These are phyloP conservation scores for Anas acuta DNA, from an alignment of 2,797 vertebrate species.

Conservation along the genomic window DNA sequence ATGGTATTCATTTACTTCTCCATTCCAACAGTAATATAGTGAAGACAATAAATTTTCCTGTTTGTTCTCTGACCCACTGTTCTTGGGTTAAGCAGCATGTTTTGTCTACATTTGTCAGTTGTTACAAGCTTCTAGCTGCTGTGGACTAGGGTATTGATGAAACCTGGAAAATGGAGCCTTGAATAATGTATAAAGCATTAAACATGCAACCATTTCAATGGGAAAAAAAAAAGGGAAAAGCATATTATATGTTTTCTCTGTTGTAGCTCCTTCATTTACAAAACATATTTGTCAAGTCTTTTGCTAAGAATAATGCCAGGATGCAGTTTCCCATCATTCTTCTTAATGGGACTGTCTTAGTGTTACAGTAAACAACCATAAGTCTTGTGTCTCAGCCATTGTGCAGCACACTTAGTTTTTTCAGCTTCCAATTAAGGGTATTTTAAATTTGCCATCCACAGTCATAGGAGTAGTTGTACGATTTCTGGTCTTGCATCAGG, in stretches of 20 bases:
- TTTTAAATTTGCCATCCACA: constrained; percentile 77
- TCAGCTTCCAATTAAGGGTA: constrained; percentile 79
- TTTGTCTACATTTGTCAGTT: constrained; percentile 81
- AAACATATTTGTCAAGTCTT: constrained; percentile 86
- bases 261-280: constrained; percentile 83
- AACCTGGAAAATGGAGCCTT: constrained; percentile 76
- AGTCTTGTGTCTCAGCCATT: constrained; percentile 79
- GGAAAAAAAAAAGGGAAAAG: constrained; percentile 43
- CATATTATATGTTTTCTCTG: constrained; percentile 81
- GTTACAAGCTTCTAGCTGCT: constrained; percentile 80
- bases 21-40: constrained; percentile 75
- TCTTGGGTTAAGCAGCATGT: constrained; percentile 81
- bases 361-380: constrained; percentile 86
- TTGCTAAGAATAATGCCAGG: constrained; percentile 83
- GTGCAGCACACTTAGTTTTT: constrained; percentile 75
- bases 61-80: constrained; percentile 81
- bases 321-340: constrained; percentile 84
- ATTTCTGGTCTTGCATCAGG: constrained; percentile 4
- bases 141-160: constrained; percentile 76
- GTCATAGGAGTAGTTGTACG: constrained; percentile 57
- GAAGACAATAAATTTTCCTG: constrained; percentile 80
- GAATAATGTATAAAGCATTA: constrained; percentile 83
- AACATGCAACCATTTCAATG: constrained; percentile 73
- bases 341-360: constrained; percentile 86
- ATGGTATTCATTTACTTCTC: constrained; percentile 76